These are phyloP conservation scores for Apoderus coryli DNA, from an alignment of 2,888 invertebrate genomes.

Conservation along the genomic window DNA sequence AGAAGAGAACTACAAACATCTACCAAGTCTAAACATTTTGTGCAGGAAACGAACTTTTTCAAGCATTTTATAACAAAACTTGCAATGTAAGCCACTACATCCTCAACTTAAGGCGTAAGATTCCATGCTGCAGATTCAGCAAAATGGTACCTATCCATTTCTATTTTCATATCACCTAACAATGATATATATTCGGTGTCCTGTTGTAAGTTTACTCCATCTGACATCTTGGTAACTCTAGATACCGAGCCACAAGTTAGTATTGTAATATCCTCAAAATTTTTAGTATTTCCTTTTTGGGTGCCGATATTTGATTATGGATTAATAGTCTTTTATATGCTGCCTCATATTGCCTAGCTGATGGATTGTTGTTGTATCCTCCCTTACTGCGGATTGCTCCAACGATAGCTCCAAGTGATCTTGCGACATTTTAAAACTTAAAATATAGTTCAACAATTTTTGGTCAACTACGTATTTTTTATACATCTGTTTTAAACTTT, in stretches of 20 bases:
- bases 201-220: conserved; percentile 3
- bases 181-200: conserved; percentile 4
- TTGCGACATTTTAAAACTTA: not conserved
- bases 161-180: not conserved
- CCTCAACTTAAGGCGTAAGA: conserved; percentile 10
- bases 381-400: conserved; percentile 7
- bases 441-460: not conserved
- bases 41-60: conserved; percentile 10
- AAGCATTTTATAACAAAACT: conserved; percentile 9
- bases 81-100: conserved; percentile 9
- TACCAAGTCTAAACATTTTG: conserved; percentile 8
- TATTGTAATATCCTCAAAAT: conserved; percentile 7
- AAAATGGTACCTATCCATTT: conserved; percentile 2
- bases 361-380: conserved; percentile 1
- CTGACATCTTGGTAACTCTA: not conserved
- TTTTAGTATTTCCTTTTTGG: conserved; percentile 8
- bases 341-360: conserved; percentile 1
- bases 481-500: conserved; percentile 9
- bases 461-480: conserved; percentile 3
- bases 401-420: conserved; percentile 4
- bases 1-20: conserved; percentile 9
- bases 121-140: conserved; percentile 9
- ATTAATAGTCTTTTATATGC: conserved; percentile 7
- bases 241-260: conserved; percentile 5
- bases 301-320: conserved; percentile 8